Base-by-base conservation (phyloP, 1,140 invertebrate species). In the Mactra quadrangularis region DNA sequence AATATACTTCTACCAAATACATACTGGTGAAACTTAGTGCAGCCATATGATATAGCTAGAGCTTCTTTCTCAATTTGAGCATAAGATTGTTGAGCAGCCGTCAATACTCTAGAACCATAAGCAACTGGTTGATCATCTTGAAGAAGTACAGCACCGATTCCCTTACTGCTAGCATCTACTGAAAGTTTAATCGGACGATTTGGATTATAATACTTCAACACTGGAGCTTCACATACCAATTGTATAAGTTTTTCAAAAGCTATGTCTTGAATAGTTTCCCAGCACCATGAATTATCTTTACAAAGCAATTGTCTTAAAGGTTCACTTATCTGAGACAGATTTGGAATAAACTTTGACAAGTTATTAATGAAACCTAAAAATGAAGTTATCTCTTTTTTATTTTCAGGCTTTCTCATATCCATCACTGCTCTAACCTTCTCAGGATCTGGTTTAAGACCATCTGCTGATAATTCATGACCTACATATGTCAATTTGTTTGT, bases 261-360 rank as follows among this genome's bases (percentile, higher is more conserved):
- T 41, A 78, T 47, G 19, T 78, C 64, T 47, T 84, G 50, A n/a
- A 57, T n/a, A 75, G 79, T 86, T 25, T 47, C 35, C 70, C 79
- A 89, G 11, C 35, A 29, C 38, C 53, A 79, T 22, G 70, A 60
- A 62, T 77, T 75, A 35, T 82, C 77, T 17, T 53, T 72, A 45
- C 52, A 19, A n/a, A 52, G 47, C 1, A 87, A 47, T 19, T 68
- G 35, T 53, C 68, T 38, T 17, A 87, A 25, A 25, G 79, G 84
- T 0, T 45, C 62, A 33, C 52, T 53, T 17, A 68, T 59, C 52
- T 79, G 47, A n/a, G 66, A 60, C 19, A 86, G 35, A 13, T 86
- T 71, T 15, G 68, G 59, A 1, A 85, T 15, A 79, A 94, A 94
- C 25, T 92, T 84, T 60, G 19, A 22, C 70, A 94, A 93, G 85